Evolutionary conservation across 2,888 invertebrate genomes (phyloP).

Genomic region (Hyles lineata): DNA sequence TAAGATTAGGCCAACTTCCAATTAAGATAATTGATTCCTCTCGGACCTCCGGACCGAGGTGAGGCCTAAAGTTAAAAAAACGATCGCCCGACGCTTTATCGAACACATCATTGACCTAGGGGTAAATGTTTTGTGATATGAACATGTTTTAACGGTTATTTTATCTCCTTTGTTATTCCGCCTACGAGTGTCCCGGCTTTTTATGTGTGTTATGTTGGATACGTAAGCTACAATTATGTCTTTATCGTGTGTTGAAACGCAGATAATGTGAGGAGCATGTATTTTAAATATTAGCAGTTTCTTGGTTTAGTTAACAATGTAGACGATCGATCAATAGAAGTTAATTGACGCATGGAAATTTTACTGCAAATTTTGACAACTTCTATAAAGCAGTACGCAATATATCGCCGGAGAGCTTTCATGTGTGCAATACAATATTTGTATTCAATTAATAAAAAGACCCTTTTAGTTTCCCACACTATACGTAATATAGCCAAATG

Average conservation of each 20-base stretch:
- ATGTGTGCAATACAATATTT: too few species aligned
- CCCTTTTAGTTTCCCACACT: too few species aligned
- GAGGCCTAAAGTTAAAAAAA: slow-evolving; percentile 60
- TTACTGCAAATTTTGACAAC: background rate
- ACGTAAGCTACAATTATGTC: slow-evolving; percentile 25
- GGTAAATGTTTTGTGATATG: slow-evolving; percentile 31
- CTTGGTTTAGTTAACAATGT: background rate
- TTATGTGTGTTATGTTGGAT: slow-evolving; percentile 21
- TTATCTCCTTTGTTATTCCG: slow-evolving; percentile 26
- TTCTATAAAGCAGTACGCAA: background rate
- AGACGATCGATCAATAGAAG: background rate
- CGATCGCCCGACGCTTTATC: slow-evolving; percentile 55
- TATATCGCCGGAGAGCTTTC: too few species aligned
- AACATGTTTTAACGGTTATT: slow-evolving; percentile 22
- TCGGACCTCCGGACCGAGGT: slow-evolving; percentile 71
- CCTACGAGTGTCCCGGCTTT: slow-evolving; percentile 19
- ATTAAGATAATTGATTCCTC: slow-evolving; percentile 81
- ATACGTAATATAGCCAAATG: too few species aligned
- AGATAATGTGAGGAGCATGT: background rate
- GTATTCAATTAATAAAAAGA: too few species aligned
- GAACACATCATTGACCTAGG: slow-evolving; percentile 40
- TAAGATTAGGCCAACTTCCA: slow-evolving; percentile 76
- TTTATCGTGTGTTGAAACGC: slow-evolving; percentile 25
- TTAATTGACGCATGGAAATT: background rate
- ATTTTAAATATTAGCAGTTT: background rate